Conservation (phyloP, 1,140 invertebrate genomes). For the Anastrepha obliqua region DNA sequence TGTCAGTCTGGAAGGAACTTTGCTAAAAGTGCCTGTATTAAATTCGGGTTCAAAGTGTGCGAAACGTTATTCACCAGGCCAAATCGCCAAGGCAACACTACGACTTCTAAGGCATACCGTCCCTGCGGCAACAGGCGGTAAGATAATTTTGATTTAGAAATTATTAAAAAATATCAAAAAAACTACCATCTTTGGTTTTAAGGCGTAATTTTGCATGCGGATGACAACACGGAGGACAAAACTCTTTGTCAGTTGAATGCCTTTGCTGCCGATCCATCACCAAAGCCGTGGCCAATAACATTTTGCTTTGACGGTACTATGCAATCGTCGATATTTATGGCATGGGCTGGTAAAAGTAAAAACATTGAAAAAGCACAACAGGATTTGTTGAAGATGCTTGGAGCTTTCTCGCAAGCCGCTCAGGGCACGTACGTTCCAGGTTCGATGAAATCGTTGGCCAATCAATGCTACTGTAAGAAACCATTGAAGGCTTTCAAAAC, state of each 20-base stretch:
- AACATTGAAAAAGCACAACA: background rate
- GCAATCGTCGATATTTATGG: background rate
- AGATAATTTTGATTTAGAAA: background rate
- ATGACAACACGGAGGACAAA: conserved; percentile 10
- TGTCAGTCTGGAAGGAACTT: background rate
- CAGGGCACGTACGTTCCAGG: background rate
- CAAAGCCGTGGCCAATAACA: conserved; percentile 26
- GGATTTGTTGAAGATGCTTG: background rate
- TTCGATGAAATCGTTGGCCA: conserved; percentile 21
- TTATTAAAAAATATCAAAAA: background rate
- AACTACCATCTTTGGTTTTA: background rate
- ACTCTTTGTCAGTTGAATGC: background rate
- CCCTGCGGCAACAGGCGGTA: background rate
- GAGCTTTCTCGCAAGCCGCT: background rate
- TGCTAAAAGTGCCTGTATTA: background rate
- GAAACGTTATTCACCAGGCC: conserved; percentile 22
- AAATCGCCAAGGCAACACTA: conserved; percentile 13
- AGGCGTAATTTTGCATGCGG: conserved; percentile 35
- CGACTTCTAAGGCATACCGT: background rate
- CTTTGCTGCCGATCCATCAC: background rate
- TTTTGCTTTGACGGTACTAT: background rate
- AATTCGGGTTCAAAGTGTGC: background rate
- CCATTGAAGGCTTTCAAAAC: background rate
- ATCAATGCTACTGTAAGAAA: conserved; percentile 31
- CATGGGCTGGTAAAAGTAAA: background rate